Base-by-base conservation (phyloP, 2,113 vertebrate genomes). In the Ophthalmolycus amberensis region DNA sequence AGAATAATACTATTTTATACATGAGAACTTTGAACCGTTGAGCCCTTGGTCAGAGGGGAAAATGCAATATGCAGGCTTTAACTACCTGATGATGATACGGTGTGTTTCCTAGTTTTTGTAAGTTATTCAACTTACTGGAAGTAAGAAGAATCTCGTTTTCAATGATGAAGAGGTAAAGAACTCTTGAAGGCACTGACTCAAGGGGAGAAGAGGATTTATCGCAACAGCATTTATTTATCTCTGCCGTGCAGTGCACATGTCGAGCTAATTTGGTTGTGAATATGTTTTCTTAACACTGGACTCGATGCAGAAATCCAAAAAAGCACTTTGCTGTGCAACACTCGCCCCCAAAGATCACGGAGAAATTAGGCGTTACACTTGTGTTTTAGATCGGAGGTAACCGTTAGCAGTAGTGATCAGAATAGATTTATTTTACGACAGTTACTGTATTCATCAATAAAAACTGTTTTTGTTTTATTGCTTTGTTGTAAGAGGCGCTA, bases 261-360 rank as follows among this genome's bases (percentile, higher is more conserved):
- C 71, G 58, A 83, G 4, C 50, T 71, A 46, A 78, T 83, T 85
- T 82, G 65, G 75, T 83, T 84, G 52, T 75, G 44, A 64, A 87
- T 67, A 69, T 81, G 54, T 88, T 90, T 88, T 88, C 58, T 77
- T 76, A 78, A 89, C 86, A 92, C 88, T 91, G 90, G 81, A 91
- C 79, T 83, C 14, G 11, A 88, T 78, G 88, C 80, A 88, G 83
- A 88, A 89, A 89, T 90, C 89, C 91, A 92, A 93, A 93, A 91
- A 91, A 90, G 84, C 81, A 88, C 86, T 76, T 79, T 32, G 27
- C 74, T 73, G 92, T 91, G 90, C 84, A 71, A 82, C 37, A 83
- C 77, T 81, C 65, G 71, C 79, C 91, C 93, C 93, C 87, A 91
- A 92, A 92, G 91, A 92, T 86, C 75, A 81, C 80, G 38, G 34